Evolutionary conservation across 2,797 vertebrate species (phyloP).

Genomic region (Hirundo rustica): DNA sequence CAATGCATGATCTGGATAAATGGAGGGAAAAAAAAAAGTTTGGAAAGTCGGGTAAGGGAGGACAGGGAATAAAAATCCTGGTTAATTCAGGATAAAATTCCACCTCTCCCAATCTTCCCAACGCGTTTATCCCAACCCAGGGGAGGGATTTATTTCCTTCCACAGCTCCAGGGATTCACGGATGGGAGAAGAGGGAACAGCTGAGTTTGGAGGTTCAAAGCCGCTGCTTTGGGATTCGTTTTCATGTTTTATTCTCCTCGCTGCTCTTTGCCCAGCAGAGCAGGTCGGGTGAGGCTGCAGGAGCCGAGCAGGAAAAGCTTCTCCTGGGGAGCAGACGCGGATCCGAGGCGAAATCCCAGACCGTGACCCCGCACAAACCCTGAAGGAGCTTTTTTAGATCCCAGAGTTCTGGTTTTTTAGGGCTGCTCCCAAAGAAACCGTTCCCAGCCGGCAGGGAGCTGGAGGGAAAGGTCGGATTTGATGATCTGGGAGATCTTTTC

Average conservation of each 20-base stretch:
- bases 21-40: too few species aligned
- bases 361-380: background rate
- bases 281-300: background rate
- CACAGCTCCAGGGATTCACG: too few species aligned
- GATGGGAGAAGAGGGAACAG: background rate
- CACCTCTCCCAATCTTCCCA: too few species aligned
- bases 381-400: rapidly evolving
- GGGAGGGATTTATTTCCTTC: too few species aligned
- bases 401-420: too few species aligned
- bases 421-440: background rate
- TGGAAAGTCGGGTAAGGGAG: too few species aligned
- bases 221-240: background rate
- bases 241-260: background rate
- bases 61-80: too few species aligned
- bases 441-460: background rate
- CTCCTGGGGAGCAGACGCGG: background rate
- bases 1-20: too few species aligned
- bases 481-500: rapidly evolving
- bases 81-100: too few species aligned
- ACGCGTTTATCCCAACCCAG: too few species aligned
- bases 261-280: background rate
- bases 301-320: background rate
- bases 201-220: background rate
- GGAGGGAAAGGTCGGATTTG: background rate
- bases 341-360: background rate